Percentiles rank a stretch among this genome's conserved stretches.
Conservation (phyloP, 2,888 invertebrate genomes). For the Palloptera scutellata region DNA sequence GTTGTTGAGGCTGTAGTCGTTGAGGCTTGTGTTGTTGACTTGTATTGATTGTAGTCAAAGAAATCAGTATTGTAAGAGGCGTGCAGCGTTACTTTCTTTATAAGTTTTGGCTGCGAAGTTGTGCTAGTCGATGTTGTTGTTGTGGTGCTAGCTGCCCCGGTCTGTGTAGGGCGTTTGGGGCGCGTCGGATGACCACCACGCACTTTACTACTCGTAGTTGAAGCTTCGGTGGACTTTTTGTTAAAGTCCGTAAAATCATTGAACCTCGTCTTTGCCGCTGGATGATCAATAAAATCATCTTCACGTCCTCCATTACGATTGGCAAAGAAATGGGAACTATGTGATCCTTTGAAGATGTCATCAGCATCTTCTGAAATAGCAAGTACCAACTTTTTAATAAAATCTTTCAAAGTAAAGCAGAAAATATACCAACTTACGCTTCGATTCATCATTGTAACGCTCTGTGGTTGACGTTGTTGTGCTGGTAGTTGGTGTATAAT, state of each 20-base stretch:
- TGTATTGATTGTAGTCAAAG: conserved; percentile 44
- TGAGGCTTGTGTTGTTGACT: conserved; percentile 50
- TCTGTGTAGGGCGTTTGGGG: conserved; percentile 41
- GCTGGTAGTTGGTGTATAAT: conserved; percentile 55
- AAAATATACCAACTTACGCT: conserved; percentile 52
- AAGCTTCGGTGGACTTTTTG: conserved; percentile 46
- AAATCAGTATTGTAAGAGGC: conserved; percentile 57
- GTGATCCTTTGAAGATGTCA: conserved; percentile 75
- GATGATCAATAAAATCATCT: conserved; percentile 66
- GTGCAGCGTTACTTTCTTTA: conserved; percentile 58
- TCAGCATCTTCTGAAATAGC: conserved; percentile 63
- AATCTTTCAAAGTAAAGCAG: conserved; percentile 10
- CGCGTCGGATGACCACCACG: conserved; percentile 50
- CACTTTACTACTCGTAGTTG: conserved; percentile 43
- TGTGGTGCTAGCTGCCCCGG: conserved; percentile 32
- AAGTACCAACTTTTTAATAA: conserved; percentile 12
- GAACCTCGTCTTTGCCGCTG: conserved; percentile 49
- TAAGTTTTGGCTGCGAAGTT: conserved; percentile 39
- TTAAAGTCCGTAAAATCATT: conserved; percentile 62
- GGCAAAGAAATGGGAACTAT: conserved; percentile 80
- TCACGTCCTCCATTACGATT: conserved; percentile 71
- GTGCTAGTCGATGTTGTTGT: conserved; percentile 31
- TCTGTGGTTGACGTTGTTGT: conserved; percentile 46
- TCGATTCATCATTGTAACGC: conserved; percentile 55
- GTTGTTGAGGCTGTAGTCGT: conserved; percentile 39